These are phyloP conservation scores for Coilia nasus DNA, from an alignment of 2,797 vertebrate genomes.

Conservation along the genomic window DNA sequence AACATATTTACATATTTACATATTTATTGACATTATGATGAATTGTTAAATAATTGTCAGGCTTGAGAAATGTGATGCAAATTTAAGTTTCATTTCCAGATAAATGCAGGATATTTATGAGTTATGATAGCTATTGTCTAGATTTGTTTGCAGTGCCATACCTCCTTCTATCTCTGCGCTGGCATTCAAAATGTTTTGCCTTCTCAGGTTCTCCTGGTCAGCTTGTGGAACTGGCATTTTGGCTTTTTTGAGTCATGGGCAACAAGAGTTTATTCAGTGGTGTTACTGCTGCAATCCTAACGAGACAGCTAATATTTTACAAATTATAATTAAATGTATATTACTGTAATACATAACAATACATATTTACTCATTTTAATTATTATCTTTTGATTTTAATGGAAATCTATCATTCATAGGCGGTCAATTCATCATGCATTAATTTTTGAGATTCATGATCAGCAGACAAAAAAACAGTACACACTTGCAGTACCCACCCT, in stretches of 20 bases:
- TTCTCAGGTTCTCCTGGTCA: conserved; percentile 32
- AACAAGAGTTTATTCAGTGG: neutral
- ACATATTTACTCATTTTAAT: neutral
- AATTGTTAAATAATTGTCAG: neutral
- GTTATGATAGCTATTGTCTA: neutral
- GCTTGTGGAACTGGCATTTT: conserved; percentile 45
- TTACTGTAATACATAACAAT: neutral
- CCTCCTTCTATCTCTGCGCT: conserved; percentile 46
- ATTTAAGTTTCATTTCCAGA: neutral
- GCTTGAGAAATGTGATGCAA: neutral
- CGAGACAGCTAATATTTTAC: neutral
- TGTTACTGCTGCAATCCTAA: neutral
- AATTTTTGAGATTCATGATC: neutral
- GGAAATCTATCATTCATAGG: neutral
- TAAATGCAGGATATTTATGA: neutral
- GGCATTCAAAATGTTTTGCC: conserved; percentile 26
- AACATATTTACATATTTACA: neutral
- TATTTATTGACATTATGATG: neutral
- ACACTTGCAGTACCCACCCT: neutral
- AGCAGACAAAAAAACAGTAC: neutral
- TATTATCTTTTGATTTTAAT: neutral
- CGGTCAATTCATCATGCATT: neutral
- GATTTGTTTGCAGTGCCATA: conserved; percentile 36
- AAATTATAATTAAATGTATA: no score
- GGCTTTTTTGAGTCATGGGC: conserved; percentile 20